These are phyloP conservation scores for Polypterus senegalus DNA, from an alignment of 2,113 vertebrate genomes.

Conservation along the genomic window DNA sequence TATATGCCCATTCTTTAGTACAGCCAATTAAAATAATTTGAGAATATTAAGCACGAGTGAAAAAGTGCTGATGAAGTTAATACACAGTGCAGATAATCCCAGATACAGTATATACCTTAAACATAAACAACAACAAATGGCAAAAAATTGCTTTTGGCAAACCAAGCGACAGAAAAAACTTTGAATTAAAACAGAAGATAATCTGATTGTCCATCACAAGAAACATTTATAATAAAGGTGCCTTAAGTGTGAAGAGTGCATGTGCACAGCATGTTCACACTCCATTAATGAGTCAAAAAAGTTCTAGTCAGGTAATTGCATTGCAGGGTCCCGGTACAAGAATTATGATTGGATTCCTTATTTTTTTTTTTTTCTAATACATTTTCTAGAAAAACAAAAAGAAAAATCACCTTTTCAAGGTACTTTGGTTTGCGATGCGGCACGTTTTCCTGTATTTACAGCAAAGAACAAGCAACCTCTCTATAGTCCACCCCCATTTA, in stretches of 20 bases:
- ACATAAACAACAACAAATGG: too few relatives aligned
- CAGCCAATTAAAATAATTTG: too few relatives aligned
- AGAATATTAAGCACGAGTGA: too few relatives aligned
- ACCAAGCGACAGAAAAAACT: too few relatives aligned
- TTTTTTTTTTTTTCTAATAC: constrained; percentile 13
- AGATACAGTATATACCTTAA: too few relatives aligned
- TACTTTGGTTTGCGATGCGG: constrained; percentile 52
- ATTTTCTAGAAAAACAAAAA: constrained; percentile 22
- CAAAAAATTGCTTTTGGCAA: too few relatives aligned
- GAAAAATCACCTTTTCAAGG: constrained; percentile 1
- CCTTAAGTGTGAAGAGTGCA: constrained; percentile 42
- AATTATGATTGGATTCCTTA: constrained; percentile 36
- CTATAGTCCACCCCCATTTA: background rate
- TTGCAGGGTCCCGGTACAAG: constrained; percentile 34
- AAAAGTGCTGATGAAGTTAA: too few relatives aligned
- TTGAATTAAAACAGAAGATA: constrained; percentile 17
- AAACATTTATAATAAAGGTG: constrained; percentile 22
- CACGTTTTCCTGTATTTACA: constrained; percentile 20
- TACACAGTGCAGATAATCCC: too few relatives aligned
- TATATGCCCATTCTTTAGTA: too few relatives aligned
- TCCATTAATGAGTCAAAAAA: constrained; percentile 15
- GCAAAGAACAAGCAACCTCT: background rate
- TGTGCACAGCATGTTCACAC: constrained; percentile 5
- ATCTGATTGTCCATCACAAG: constrained; percentile 62
- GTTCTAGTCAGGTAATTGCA: constrained; percentile 18